phyloP scores from a whole-genome alignment of 2,888 invertebrate genomes.

The Chrysodeixis includens region DNA sequence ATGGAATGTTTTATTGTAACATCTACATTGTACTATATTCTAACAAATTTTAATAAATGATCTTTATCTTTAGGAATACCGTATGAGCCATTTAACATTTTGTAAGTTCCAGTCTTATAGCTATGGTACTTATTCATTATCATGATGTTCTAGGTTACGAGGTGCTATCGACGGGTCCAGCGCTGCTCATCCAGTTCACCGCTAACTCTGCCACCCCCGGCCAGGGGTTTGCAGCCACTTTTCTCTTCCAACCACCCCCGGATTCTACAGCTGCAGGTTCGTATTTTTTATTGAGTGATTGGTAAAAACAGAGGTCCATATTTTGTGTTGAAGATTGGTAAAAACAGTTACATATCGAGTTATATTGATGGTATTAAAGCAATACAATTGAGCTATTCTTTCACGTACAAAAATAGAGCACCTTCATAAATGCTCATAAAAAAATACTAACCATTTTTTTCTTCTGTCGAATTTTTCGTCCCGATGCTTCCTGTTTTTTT shows the following conservation, averaged over 20 bases:
- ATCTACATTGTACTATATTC: too few relatives aligned
- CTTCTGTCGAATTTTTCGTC: too few relatives aligned
- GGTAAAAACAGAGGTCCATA: not conserved
- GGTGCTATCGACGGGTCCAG: slow-evolving; percentile 94
- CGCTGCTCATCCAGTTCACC: slow-evolving; percentile 95
- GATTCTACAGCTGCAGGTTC: slow-evolving; percentile 85
- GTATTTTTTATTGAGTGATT: slow-evolving; percentile 23
- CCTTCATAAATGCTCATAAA: too few relatives aligned
- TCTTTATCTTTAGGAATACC: too few relatives aligned
- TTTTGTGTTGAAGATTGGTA: not conserved
- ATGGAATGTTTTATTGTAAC: too few relatives aligned
- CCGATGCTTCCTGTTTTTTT: not conserved
- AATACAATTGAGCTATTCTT: too few relatives aligned
- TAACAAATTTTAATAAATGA: too few relatives aligned
- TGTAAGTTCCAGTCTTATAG: too few relatives aligned
- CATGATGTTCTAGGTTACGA: slow-evolving; percentile 89
- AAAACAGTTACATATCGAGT: not conserved
- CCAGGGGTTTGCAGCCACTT: slow-evolving; percentile 93
- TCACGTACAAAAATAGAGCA: too few relatives aligned
- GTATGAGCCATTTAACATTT: too few relatives aligned
- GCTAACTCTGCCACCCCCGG: slow-evolving; percentile 94
- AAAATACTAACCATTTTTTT: too few relatives aligned
- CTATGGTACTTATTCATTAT: not conserved
- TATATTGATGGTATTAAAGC: too few relatives aligned
- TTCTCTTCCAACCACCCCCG: slow-evolving; percentile 91